Conservation (phyloP, 2,888 invertebrate species). For the Sympetrum striolatum region DNA sequence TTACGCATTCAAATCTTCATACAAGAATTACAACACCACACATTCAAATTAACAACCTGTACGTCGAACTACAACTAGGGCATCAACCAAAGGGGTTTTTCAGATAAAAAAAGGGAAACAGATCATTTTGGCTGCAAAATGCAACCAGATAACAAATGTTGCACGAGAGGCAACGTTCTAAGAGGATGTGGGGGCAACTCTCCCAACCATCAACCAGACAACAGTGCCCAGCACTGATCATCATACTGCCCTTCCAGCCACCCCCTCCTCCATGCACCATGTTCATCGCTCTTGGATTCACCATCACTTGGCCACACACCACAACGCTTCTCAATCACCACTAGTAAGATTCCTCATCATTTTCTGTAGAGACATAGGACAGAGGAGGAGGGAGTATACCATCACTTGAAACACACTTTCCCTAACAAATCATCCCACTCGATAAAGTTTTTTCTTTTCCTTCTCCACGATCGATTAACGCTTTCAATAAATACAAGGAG, state of each 20-base stretch:
- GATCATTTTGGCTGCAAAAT: constrained; percentile 40
- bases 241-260: neutral
- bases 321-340: neutral
- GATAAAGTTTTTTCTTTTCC: constrained; percentile 16
- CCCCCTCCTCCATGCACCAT: neutral
- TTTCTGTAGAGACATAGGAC: neutral
- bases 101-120: constrained; percentile 45
- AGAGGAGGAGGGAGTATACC: neutral
- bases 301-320: neutral
- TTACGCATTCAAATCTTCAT: constrained; percentile 39
- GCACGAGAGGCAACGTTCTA: constrained; percentile 40
- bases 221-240: constrained; percentile 32
- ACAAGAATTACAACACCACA: constrained; percentile 44
- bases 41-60: constrained; percentile 45
- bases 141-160: constrained; percentile 45
- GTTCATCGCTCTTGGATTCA: neutral
- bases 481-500: constrained; percentile 40
- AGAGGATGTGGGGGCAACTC: neutral
- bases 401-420: constrained; percentile 13
- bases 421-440: constrained; percentile 5
- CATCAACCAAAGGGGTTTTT: constrained; percentile 44
- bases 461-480: constrained; percentile 23
- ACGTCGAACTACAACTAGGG: constrained; percentile 44
- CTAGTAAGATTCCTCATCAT: neutral
- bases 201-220: neutral